These are phyloP conservation scores for Daptonema setosum DNA, from an alignment of 2,888 invertebrate species.

Conservation along the genomic window DNA sequence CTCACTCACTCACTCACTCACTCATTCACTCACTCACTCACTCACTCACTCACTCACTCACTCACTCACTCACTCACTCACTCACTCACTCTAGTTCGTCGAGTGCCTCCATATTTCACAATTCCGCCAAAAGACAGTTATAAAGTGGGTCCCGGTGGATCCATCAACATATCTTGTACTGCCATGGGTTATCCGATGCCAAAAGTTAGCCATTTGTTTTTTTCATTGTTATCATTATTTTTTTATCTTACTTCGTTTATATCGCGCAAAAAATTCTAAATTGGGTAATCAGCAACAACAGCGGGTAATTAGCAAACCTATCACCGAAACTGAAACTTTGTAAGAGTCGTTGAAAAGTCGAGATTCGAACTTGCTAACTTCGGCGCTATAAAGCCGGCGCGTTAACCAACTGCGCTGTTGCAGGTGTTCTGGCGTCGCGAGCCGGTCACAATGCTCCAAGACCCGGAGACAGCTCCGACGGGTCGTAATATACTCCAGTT, in stretches of 20 bases:
- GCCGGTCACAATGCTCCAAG: constrained; percentile 31
- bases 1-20: too few relatives aligned
- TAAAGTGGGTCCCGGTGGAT: constrained; percentile 73
- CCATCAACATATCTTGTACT: constrained; percentile 77
- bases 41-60: too few relatives aligned
- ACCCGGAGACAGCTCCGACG: constrained; percentile 28
- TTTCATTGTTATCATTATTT: too few relatives aligned
- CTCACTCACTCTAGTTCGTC: constrained; percentile 66
- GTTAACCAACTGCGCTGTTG: too few relatives aligned
- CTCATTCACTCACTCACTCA: too few relatives aligned
- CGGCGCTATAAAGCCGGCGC: too few relatives aligned
- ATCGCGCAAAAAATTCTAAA: constrained; percentile 16
- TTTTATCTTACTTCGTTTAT: too few relatives aligned
- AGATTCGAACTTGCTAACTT: too few relatives aligned
- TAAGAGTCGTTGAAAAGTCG: constrained; percentile 53
- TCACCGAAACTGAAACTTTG: constrained; percentile 19
- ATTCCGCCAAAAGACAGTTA: constrained; percentile 61
- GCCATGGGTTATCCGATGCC: constrained; percentile 97
- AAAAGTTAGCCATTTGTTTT: too few relatives aligned
- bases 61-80: too few relatives aligned
- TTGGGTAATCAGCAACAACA: too few relatives aligned
- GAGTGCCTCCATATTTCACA: constrained; percentile 84
- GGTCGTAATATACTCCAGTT: constrained; percentile 61
- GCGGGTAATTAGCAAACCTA: too few relatives aligned
- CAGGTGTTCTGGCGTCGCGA: background rate